Base-by-base conservation (phyloP, 2,888 invertebrate species). In the Heliconius sara region DNA sequence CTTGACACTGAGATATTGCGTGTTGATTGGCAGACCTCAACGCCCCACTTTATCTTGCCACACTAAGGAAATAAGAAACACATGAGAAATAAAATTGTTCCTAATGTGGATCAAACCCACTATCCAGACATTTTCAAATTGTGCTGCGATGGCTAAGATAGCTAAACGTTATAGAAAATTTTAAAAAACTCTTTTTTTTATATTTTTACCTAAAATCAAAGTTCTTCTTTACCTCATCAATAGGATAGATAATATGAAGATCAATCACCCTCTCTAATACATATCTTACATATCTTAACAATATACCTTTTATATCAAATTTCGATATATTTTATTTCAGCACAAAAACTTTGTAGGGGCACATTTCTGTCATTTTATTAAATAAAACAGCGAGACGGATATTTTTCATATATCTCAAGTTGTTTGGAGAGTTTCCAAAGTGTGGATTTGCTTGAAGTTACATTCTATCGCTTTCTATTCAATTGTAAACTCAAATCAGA, bases 391-490 rank as follows among this genome's bases (percentile, higher is more conserved):
- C 34, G 65, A 77, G 77, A 66, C 65, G 65, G 52, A 30, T 72
- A 65, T 19, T 30, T 78, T 66, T 78, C 77, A 72, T 65, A 72
- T 78, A 72, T 78, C 77, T 65, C 65, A 78, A 78, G 72, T 78
- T 78, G 72, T 66, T 78, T 78, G 77, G 72, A 78, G 65, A 66
- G 9, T 52, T 65, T 78, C 77, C 77, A 78, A 78, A 72, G 22
- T 72, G 65, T 65, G 34, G 72, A 78, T 72, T 72, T 72, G 34
- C 47, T 72, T 72, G 72, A 78, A 70, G 77, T 71, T 78, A 72
- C 77, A 72, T 66, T 34, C 72, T 65, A 78, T 78, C 65, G 66
- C 72, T 72, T 66, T 78, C 65, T 65, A 72, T 72, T 52, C 65
- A 71, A 77, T 77, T 43, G 77, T 52, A 73, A 73, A 60, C 34